These are phyloP conservation scores for Sturmia bella DNA, from an alignment of 2,888 invertebrate species.

Conservation along the genomic window DNA sequence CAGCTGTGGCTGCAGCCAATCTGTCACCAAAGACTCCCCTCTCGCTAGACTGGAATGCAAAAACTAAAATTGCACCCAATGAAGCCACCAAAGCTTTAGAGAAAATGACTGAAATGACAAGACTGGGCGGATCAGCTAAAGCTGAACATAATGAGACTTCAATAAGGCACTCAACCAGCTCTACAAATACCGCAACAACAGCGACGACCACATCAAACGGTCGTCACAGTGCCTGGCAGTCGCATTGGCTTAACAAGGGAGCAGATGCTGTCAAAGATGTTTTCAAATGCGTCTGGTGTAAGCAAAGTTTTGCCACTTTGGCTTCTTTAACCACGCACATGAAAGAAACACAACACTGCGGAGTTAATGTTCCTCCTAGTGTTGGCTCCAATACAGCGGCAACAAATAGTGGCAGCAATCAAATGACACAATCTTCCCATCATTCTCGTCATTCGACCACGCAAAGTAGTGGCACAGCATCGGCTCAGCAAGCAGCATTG, in stretches of 20 bases:
- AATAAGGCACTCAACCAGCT: conserved; percentile 34
- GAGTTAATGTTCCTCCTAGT: conserved; percentile 89
- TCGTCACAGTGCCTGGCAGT: conserved; percentile 96
- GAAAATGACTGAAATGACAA: conserved; percentile 94
- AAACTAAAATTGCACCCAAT: conserved; percentile 89
- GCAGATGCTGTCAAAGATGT: conserved; percentile 98
- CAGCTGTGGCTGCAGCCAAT: conserved; percentile 89
- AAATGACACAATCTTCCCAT: conserved; percentile 63
- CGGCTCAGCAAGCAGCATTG: conserved; percentile 46
- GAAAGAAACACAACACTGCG: conserved; percentile 99
- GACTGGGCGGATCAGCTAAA: conserved; percentile 84
- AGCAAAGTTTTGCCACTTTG: conserved; percentile 96
- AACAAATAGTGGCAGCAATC: conserved; percentile 72
- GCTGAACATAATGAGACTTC: conserved; percentile 40
- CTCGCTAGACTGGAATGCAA: conserved; percentile 88
- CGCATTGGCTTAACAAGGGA: conserved; percentile 98
- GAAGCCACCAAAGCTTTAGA: conserved; percentile 94
- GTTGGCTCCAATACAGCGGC: conserved; percentile 58
- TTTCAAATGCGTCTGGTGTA: conserved; percentile 98
- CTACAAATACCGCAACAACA: conserved; percentile 78
- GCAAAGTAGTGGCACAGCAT: conserved; percentile 50
- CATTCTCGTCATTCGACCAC: conserved; percentile 66
- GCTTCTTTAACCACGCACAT: conserved; percentile 98
- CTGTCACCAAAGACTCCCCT: conserved; percentile 86
- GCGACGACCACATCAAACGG: conserved; percentile 82